Percentiles rank a stretch among this genome's conserved stretches.
These are phyloP conservation scores for Willowsia nigromaculata DNA, from an alignment of 2,888 invertebrate species.

Conservation along the genomic window DNA sequence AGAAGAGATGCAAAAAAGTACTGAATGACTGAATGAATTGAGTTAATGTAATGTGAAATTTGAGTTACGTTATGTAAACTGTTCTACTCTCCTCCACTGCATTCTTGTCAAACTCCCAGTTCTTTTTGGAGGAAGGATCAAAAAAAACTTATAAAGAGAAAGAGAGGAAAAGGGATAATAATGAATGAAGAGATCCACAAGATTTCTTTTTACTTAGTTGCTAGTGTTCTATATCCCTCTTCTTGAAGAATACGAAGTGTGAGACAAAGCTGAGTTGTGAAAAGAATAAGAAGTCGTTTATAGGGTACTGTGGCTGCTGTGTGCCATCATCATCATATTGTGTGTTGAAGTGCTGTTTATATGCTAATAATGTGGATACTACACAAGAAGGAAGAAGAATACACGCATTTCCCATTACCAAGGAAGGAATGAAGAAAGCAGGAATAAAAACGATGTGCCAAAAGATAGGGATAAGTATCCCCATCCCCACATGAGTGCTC, in stretches of 20 bases:
- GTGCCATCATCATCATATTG: slow-evolving; percentile 35
- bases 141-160: background rate
- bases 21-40: slow-evolving; percentile 55
- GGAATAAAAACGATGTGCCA: slow-evolving; percentile 50
- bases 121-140: too few relatives aligned
- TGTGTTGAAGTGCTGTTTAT: slow-evolving; percentile 51
- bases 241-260: background rate
- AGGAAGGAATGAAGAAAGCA: background rate
- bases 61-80: slow-evolving; percentile 74
- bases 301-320: slow-evolving; percentile 1
- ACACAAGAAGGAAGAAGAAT: slow-evolving; percentile 5
- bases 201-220: slow-evolving; percentile 26
- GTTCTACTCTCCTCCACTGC: slow-evolving; percentile 15
- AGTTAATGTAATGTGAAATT: slow-evolving; percentile 77
- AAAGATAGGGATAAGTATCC: background rate
- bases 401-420: slow-evolving; percentile 51
- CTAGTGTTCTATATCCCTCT: background rate
- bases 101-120: slow-evolving; percentile 16
- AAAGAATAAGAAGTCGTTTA: background rate
- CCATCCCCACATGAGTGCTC: background rate
- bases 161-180: background rate
- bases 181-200: slow-evolving; percentile 32
- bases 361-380: slow-evolving; percentile 60
- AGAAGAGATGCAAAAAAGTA: slow-evolving; percentile 26
- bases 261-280: slow-evolving; percentile 18